Base-by-base conservation (phyloP, 2,888 invertebrate species). In the Sesamia inferens region DNA sequence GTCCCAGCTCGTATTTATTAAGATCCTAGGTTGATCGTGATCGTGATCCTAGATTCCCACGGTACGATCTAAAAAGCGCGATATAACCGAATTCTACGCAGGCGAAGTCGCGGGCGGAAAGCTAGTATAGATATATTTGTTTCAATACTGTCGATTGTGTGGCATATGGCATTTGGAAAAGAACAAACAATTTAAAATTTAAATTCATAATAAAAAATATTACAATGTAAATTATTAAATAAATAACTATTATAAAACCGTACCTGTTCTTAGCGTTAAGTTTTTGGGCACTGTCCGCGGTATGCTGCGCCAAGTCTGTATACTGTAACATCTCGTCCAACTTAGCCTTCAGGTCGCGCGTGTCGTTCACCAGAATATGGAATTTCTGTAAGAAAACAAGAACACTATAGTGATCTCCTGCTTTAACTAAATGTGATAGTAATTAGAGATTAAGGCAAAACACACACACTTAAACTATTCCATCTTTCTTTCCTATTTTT, bases 281-380 rank as follows among this genome's bases (percentile, higher is more conserved):
- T 19, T 92, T 91, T 44, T 97, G 96, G 0, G 97, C 98, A 31
- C 96, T 96, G 22, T 93, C 93, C 0, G 97, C 97, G 51, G 97
- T 97, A 44, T 96, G 95, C 51, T 97, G 96, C 0, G 98, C 97
- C 22, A 96, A 93, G 19, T 97, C 96, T 0, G 97, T 97, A 90
- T 97, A 97, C 69, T 97, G 96, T 61, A 97, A 95, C 85, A 99
- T 95, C 89, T 98, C 98, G 59, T 98, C 97, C 62, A 99, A 92
- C 85, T 98, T 98, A 3, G 95, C 94, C 72, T 97, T 97, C 69
- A 98, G 96, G 10, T 96, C 96, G 0, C 96, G 97, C 0, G 98
- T 97, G 59, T 96, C 95, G 39, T 96, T 94, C 83, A 97, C 96
- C 0, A 98, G 90, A 0, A 90, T 87, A 65, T 96, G 96, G 69